Conservation (phyloP, 2,888 invertebrate genomes). For the Sympetrum striolatum region DNA sequence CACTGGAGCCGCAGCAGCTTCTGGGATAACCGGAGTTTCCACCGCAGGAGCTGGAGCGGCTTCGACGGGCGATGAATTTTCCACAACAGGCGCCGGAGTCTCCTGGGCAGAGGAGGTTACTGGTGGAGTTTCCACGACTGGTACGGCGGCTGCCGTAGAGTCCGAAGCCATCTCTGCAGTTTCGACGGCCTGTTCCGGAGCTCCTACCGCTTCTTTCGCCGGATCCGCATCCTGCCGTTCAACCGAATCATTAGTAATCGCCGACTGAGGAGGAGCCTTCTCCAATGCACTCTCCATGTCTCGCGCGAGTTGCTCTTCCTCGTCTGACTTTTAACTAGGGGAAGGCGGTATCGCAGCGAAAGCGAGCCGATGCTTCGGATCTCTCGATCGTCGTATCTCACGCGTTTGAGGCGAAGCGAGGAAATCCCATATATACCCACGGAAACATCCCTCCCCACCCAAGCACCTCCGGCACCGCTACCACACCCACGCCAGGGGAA, state of each 20-base stretch:
- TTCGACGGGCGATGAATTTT: not conserved
- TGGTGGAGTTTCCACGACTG: not conserved
- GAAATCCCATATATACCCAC: slow-evolving; percentile 14
- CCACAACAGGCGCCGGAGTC: not conserved
- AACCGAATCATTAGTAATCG: not conserved
- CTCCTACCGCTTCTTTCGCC: not conserved
- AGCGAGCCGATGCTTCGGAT: not conserved
- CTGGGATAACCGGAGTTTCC: not conserved
- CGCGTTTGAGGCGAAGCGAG: not conserved
- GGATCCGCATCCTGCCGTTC: not conserved
- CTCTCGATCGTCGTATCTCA: not conserved
- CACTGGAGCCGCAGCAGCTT: not conserved
- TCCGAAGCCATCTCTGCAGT: not conserved
- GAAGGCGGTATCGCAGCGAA: not conserved
- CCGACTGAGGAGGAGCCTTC: not conserved
- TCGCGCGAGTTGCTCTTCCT: not conserved
- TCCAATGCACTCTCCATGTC: not conserved
- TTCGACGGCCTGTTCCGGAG: not conserved
- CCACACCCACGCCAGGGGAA: slow-evolving; percentile 6
- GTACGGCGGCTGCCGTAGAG: not conserved
- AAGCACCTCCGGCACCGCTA: not conserved
- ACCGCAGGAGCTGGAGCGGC: too few species aligned
- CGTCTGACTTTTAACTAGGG: not conserved
- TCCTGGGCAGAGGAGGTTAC: not conserved
- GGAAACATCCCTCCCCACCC: not conserved